Evolutionary conservation across 2,888 invertebrate genomes (phyloP).

Genomic region (Eristalis pertinax): DNA sequence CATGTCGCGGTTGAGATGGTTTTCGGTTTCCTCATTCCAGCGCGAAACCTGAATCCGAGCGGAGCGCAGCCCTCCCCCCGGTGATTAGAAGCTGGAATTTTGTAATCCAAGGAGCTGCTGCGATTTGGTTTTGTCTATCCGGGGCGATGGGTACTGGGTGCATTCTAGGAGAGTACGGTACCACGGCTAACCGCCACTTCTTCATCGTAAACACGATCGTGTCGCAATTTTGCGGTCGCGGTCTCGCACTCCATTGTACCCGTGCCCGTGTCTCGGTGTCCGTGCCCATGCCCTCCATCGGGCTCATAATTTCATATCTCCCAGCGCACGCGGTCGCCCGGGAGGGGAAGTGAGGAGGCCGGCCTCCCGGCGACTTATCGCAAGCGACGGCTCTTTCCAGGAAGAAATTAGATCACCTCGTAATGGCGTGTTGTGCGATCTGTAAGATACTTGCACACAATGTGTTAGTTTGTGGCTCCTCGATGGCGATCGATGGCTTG

Average conservation of each 20-base stretch:
- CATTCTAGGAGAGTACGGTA: constrained; percentile 60
- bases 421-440: constrained; percentile 64
- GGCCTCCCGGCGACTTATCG: constrained; percentile 47
- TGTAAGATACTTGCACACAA: constrained; percentile 33
- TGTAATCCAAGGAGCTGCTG: constrained; percentile 60
- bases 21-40: constrained; percentile 71
- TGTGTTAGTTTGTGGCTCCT: constrained; percentile 44
- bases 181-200: constrained; percentile 43
- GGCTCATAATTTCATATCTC: constrained; percentile 64
- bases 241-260: constrained; percentile 34
- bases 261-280: neutral
- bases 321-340: constrained; percentile 31
- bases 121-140: constrained; percentile 55
- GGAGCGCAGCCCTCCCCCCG: constrained; percentile 5
- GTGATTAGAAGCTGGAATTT: constrained; percentile 61
- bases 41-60: constrained; percentile 35
- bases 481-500: constrained; percentile 15
- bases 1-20: constrained; percentile 68
- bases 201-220: constrained; percentile 60
- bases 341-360: neutral
- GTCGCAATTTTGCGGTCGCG: constrained; percentile 69
- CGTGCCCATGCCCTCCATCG: constrained; percentile 30
- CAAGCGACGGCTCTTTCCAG: constrained; percentile 69
- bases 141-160: constrained; percentile 35
- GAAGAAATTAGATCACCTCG: constrained; percentile 71